phyloP scores from a whole-genome alignment of 2,888 invertebrate species.

The Cepaea hortensis region DNA sequence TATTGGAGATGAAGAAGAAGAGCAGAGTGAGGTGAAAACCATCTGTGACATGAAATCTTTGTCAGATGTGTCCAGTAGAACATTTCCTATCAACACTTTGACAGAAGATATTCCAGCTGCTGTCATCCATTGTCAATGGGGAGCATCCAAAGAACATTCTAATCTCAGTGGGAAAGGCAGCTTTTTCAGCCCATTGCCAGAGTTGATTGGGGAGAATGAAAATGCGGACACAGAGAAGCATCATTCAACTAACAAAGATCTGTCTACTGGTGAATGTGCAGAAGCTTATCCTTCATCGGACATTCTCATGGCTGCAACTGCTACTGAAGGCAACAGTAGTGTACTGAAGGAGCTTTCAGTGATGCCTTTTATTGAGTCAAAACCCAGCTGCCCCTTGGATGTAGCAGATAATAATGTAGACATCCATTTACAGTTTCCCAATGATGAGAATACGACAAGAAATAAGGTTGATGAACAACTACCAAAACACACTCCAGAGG shows the following conservation, averaged over 20 bases:
- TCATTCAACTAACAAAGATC: not conserved
- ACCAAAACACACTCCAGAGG: no score
- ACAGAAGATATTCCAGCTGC: no score
- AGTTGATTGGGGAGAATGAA: not conserved
- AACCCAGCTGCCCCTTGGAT: not conserved
- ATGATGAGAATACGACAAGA: not conserved
- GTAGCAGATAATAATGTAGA: not conserved
- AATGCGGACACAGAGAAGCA: not conserved
- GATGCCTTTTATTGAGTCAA: not conserved
- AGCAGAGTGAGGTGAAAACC: not conserved
- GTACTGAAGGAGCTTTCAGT: not conserved
- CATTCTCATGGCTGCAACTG: not conserved
- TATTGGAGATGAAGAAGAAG: constrained; percentile 12
- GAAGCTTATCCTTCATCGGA: not conserved
- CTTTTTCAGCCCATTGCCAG: not conserved
- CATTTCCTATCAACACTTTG: no score
- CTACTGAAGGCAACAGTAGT: not conserved
- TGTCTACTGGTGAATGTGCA: not conserved
- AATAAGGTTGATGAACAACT: not conserved
- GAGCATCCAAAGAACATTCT: no score
- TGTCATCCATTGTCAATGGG: no score
- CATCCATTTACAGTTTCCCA: not conserved
- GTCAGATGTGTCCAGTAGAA: no score
- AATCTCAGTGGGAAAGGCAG: not conserved
- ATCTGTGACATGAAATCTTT: no score